Evolutionary conservation across 1,140 invertebrate genomes (phyloP).

Genomic region (Drosophila tsacasi): DNA sequence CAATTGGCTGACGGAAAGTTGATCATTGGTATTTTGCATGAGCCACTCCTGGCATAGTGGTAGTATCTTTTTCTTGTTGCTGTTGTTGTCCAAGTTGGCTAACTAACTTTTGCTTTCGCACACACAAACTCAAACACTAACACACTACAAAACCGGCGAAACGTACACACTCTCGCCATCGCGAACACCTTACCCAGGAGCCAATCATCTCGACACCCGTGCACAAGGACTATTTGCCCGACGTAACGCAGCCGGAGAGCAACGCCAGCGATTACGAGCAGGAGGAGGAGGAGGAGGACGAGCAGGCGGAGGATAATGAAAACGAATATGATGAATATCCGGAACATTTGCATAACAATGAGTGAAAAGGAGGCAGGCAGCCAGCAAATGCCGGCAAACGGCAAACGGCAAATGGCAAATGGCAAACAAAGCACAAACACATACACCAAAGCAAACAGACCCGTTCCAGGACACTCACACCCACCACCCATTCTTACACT

Average conservation of each 20-base stretch:
- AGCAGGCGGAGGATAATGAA: conserved; percentile 81
- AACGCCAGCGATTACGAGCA: conserved; percentile 84
- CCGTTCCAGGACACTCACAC: conserved; percentile 52
- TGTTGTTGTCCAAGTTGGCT: conserved; percentile 65
- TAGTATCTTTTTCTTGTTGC: conserved; percentile 61
- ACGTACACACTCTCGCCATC: conserved; percentile 53
- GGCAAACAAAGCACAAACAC: conserved; percentile 34
- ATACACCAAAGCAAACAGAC: conserved; percentile 57
- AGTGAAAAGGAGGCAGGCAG: conserved; percentile 70
- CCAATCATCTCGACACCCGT: conserved; percentile 83
- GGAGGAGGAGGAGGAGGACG: conserved; percentile 84
- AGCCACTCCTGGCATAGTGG: conserved; percentile 22
- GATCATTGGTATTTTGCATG: conserved; percentile 62
- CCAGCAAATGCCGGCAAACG: conserved; percentile 48
- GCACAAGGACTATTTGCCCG: conserved; percentile 85
- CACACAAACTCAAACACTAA: conserved; percentile 56
- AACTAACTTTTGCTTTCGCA: conserved; percentile 82
- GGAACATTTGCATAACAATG: conserved; percentile 85
- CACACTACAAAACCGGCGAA: conserved; percentile 25
- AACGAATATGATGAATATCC: conserved; percentile 85
- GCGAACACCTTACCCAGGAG: conserved; percentile 65
- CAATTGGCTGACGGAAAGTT: conserved; percentile 55
- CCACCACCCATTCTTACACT: conserved; percentile 4
- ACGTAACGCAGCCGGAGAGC: conserved; percentile 84
- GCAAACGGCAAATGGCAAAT: conserved; percentile 22